A percentile compares a stretch with the other conserved stretches of the same genome.
Evolutionary conservation across 2,797 vertebrate species (phyloP).

Genomic region (Diplodus sargus): DNA sequence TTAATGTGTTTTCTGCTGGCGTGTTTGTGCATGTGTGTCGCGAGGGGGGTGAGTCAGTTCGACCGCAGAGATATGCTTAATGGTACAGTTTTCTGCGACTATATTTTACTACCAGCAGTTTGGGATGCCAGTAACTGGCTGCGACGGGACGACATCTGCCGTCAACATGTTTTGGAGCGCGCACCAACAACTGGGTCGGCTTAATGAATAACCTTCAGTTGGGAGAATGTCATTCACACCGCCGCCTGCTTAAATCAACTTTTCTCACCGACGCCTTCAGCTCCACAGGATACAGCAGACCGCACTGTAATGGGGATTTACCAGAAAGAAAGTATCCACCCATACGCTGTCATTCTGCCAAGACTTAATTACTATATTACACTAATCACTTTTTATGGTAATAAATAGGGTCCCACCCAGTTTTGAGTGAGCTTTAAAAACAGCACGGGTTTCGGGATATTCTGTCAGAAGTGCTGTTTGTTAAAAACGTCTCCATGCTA

Average conservation of each 20-base stretch:
- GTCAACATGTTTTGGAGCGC: slow-evolving; percentile 65
- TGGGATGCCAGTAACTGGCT: slow-evolving; percentile 68
- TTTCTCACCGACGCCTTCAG: slow-evolving; percentile 21
- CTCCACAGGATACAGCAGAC: slow-evolving; percentile 33
- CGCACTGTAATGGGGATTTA: slow-evolving; percentile 13
- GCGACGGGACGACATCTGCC: slow-evolving; percentile 68
- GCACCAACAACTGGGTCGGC: slow-evolving; percentile 2
- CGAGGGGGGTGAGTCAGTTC: slow-evolving; percentile 47
- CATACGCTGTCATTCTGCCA: slow-evolving; percentile 13
- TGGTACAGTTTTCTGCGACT: slow-evolving; percentile 59
- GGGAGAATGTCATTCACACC: slow-evolving; percentile 42
- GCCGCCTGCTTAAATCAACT: slow-evolving; percentile 32
- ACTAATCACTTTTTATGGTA: slow-evolving; percentile 25
- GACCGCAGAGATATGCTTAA: slow-evolving; percentile 62
- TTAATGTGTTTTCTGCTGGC: slow-evolving; percentile 52
- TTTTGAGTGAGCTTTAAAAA: slow-evolving; percentile 3
- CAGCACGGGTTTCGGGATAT: not conserved
- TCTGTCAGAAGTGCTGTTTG: not conserved
- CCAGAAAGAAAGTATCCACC: slow-evolving; percentile 21
- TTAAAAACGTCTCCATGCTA: not conserved
- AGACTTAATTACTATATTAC: slow-evolving; percentile 32
- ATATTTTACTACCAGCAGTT: slow-evolving; percentile 55
- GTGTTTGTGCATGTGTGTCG: slow-evolving; percentile 13
- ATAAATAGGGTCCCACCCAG: slow-evolving; percentile 5
- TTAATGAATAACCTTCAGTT: slow-evolving; percentile 48